phyloP scores from a whole-genome alignment of 2,888 invertebrate species.

The Athrips mouffetella region DNA sequence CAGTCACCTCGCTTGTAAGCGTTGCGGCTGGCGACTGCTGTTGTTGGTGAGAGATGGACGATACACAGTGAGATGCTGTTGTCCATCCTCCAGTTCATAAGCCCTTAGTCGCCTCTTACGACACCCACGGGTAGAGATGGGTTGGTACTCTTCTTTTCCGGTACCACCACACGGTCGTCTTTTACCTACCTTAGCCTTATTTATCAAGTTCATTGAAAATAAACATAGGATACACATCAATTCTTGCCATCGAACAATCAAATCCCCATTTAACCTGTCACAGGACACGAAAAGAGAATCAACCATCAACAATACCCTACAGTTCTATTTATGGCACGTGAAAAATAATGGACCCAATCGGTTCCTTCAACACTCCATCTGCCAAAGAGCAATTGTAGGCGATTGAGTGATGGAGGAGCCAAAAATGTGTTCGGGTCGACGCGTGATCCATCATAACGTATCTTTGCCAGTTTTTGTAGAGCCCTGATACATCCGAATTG shows the following conservation, averaged over 20 bases:
- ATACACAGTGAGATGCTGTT: too few relatives aligned
- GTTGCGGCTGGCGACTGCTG: too few relatives aligned
- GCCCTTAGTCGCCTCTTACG: too few relatives aligned
- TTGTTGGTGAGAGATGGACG: too few relatives aligned
- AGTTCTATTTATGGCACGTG: constrained; percentile 33
- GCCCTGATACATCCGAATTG: constrained; percentile 8
- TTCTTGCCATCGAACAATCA: not conserved
- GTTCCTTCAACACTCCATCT: constrained; percentile 48
- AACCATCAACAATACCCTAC: constrained; percentile 10
- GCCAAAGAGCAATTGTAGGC: constrained; percentile 66
- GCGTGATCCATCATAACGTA: constrained; percentile 67
- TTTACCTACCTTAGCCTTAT: too few relatives aligned
- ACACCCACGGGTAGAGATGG: too few relatives aligned
- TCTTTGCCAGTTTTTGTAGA: constrained; percentile 40
- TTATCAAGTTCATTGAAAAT: too few relatives aligned
- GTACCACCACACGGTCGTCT: too few relatives aligned
- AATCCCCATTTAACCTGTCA: constrained; percentile 2
- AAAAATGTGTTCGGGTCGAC: constrained; percentile 64
- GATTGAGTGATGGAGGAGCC: constrained; percentile 71
- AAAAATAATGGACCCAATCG: constrained; percentile 67
- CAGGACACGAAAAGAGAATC: not conserved
- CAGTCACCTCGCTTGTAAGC: too few relatives aligned
- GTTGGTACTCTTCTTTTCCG: too few relatives aligned
- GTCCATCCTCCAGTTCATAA: too few relatives aligned
- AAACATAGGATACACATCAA: not conserved